Evolutionary conservation across 2,888 invertebrate species (phyloP), one percentile per base, ranked within the genome.

Genomic region (Amblyjoppa proteus): DNA sequence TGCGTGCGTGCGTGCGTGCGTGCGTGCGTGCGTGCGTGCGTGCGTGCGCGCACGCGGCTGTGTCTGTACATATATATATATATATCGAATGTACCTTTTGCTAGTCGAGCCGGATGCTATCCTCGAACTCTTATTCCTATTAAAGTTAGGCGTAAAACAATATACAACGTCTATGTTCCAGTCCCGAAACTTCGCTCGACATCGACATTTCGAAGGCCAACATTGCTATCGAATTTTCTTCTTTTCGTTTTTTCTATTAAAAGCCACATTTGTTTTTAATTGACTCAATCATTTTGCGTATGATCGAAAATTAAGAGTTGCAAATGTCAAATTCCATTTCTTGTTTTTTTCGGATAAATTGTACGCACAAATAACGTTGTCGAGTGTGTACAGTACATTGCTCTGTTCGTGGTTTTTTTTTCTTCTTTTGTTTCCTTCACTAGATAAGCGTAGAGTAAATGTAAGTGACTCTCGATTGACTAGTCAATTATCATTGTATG

Each of bases 401-500:
- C 64, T 66, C 81, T 74, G 45, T 28, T 16, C 38, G 34, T 76
- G 75, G 20, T 25, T 31, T 61, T 61, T 45, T 31, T 61, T 28
- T 41, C 38, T 1, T 71, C 53, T 51, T 7, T 38, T 34, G 3
- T 74, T 58, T 38, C 20, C 41, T 45, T 73, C 20, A 56, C 69
- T 79, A 38, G 34, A 31, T 85, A 66, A 51, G 45, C 79, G 69
- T 82, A 66, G 53, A 51, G 11, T 82, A 71, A 78, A 56, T 64
- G 75, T 85, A 82, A 85, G 79, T 80, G 79, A 85, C 70, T 56
- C 70, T 58, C 70, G 69, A 41, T 85, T 85, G 85, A 85, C 85
- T 82, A 85, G 85, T 85, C 85, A 76, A 85, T 76, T 58, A 73
- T 79, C 82, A 73, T 73, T 73, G 68, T 79, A 79, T 79, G 71